These are phyloP conservation scores for Drosophila affinis DNA, from an alignment of 2,888 invertebrate species.

Conservation along the genomic window DNA sequence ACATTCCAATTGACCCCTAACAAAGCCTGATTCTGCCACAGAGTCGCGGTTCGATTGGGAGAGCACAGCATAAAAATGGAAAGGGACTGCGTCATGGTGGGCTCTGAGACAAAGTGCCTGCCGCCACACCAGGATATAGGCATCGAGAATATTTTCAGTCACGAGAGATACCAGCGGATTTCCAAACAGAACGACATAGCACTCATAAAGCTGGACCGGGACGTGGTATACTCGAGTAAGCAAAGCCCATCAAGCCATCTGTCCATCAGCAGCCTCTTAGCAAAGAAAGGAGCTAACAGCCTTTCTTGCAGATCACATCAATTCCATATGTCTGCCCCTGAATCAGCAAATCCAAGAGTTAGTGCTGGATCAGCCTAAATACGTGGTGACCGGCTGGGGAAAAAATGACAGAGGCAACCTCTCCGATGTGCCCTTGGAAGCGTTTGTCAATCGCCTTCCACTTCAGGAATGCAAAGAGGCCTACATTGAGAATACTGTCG, in stretches of 20 bases:
- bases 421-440: background rate
- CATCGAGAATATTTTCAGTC: background rate
- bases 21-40: background rate
- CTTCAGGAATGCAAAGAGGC: background rate
- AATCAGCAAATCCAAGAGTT: background rate
- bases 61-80: background rate
- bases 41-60: conserved; percentile 9
- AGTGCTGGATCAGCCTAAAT: rapidly evolving
- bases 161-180: background rate
- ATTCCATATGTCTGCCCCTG: conserved; percentile 2
- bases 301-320: background rate
- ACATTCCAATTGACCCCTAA: background rate
- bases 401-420: rapidly evolving
- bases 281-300: background rate
- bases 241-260: too few species aligned
- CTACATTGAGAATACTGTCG: background rate
- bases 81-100: background rate
- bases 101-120: background rate
- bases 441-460: background rate
- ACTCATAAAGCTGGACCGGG: background rate
- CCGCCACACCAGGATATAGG: background rate
- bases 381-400: conserved; percentile 3
- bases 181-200: background rate
- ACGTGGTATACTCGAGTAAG: background rate
- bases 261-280: too few species aligned